phyloP scores from a whole-genome alignment of 2,113 vertebrate species.

The Thinocorus orbignyianus region DNA sequence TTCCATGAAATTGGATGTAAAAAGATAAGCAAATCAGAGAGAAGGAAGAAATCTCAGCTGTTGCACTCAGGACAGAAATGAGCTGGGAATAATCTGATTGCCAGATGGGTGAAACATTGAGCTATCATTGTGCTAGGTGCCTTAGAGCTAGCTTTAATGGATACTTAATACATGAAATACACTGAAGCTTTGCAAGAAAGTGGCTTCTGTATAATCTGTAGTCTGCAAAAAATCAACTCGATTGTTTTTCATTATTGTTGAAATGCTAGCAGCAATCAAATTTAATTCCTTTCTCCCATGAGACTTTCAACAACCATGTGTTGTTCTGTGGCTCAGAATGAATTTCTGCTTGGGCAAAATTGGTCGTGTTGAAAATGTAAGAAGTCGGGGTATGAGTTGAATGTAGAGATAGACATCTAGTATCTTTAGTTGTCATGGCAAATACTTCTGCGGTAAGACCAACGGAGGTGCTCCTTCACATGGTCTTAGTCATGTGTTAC shows the following conservation, averaged over 20 bases:
- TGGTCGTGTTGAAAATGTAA: not conserved
- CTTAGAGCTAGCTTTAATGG: not conserved
- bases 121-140: not conserved
- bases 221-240: not conserved
- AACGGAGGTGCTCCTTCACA: not conserved
- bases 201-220: not conserved
- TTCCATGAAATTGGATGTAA: not conserved
- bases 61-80: not conserved
- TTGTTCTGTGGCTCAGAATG: not conserved
- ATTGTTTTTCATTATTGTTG: not conserved
- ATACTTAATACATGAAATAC: not conserved
- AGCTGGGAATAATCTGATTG: not conserved
- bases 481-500: not conserved
- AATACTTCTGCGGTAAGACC: not conserved
- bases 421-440: not conserved
- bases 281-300: not conserved
- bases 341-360: not conserved
- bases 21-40: not conserved
- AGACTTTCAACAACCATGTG: not conserved
- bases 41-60: not conserved
- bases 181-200: not conserved
- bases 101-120: not conserved
- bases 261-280: not conserved
- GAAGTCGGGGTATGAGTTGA: not conserved
- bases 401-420: not conserved